These are phyloP conservation scores for Apodemia mormo DNA, from an alignment of 2,888 invertebrate genomes.

Conservation along the genomic window DNA sequence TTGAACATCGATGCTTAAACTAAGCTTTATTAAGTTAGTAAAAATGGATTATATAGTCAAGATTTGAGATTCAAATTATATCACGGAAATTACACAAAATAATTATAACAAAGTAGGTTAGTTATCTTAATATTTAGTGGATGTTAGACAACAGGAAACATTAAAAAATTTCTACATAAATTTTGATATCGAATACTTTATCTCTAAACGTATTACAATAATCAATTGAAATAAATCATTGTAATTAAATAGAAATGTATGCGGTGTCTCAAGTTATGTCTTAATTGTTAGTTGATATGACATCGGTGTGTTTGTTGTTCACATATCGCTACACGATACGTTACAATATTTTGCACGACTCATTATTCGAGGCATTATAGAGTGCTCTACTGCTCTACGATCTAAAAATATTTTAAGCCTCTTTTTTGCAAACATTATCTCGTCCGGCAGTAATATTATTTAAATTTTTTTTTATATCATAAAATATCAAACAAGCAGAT, in stretches of 20 bases:
- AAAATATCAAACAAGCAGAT: no score
- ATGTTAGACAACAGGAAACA: conserved; percentile 15
- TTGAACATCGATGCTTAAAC: no score
- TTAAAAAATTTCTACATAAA: conserved; percentile 16
- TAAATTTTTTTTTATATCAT: no score
- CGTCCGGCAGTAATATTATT: no score
- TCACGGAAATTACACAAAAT: not conserved
- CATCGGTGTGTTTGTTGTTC: not conserved
- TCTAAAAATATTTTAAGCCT: no score
- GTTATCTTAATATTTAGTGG: not conserved
- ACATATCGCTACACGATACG: not conserved
- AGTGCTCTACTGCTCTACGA: no score
- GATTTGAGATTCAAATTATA: no score
- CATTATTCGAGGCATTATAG: no score
- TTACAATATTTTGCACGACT: no score
- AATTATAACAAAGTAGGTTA: conserved; percentile 15
- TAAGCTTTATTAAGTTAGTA: no score
- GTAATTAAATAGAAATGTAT: conserved; percentile 17
- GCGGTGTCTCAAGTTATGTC: conserved; percentile 5
- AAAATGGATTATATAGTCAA: no score
- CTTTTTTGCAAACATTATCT: no score
- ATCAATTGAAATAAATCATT: conserved; percentile 14
- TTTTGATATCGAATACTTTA: conserved; percentile 15
- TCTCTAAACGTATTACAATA: conserved; percentile 15
- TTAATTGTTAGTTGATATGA: conserved; percentile 3